Evolutionary conservation across 2,113 vertebrate species (phyloP), one percentile per base, ranked within the genome.

Genomic region (Burhinus oedicnemus): DNA sequence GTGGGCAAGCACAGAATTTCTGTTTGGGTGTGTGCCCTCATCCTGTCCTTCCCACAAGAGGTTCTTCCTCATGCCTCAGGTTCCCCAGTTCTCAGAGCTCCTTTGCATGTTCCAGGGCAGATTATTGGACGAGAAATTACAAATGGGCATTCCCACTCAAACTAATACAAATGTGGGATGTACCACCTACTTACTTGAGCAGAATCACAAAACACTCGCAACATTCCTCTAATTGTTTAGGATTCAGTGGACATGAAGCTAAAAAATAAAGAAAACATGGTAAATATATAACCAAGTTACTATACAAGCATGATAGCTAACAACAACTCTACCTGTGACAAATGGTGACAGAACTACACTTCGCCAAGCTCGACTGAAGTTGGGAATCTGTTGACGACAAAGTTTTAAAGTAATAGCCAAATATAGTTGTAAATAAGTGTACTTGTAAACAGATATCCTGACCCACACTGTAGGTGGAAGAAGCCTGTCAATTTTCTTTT

Each of bases 221-320:
- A 85, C 99, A 99, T n/a, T 98, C 99, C n/a, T 98, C 95, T 55
- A 99, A 90, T 71, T 99, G 99, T 38, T 94, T 97, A 22, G 98
- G 98, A 45, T 98, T 99, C 2, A 98, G 97, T 42, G 99, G 99
- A 87, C 98, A 97, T 8, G 99, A 99, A 42, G 98, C 99, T 99
- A 96, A 61, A 93, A 88, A 89, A 92, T 64, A 91, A 90, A 80
- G 44, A 51, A 34, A 36, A 30, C 2, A 4, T 13, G 19, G 30
- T 15, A 42, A 52, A 58, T 44, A 7, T 15, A 21, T 25, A 34
- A 26, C 3, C 15, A 18, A 12, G 34, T 44, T 44, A 42, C 17
- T 75, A 20, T 3, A 42, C 27, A 60, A n/a, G 58, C n/a, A 22
- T 14, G 12, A 54, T 8, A 61, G 68, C 18, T 38, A 66, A 1